phyloP scores from a whole-genome alignment of 2,888 invertebrate species.

The Lithophane leautieri region DNA sequence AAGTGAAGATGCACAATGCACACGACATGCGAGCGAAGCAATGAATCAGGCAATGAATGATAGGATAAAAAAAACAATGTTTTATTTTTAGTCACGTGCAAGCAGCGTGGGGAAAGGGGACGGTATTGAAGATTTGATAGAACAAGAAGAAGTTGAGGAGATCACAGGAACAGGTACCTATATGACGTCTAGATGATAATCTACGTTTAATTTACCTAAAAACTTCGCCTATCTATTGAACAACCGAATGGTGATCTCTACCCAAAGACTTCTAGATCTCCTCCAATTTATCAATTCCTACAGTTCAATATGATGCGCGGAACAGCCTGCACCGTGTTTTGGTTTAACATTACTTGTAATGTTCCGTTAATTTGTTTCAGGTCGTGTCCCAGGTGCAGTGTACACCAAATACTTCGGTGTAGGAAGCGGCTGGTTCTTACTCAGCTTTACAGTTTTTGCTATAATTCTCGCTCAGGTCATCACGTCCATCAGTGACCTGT shows the following conservation, averaged over 20 bases:
- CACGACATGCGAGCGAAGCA: background rate
- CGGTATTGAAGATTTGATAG: slow-evolving; percentile 27
- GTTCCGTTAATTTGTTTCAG: slow-evolving; percentile 66
- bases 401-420: slow-evolving; percentile 93
- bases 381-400: slow-evolving; percentile 89
- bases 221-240: background rate
- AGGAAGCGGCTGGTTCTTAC: slow-evolving; percentile 90
- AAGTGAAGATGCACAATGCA: background rate
- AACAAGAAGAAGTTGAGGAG: slow-evolving; percentile 91
- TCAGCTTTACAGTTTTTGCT: slow-evolving; percentile 89
- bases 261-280: background rate
- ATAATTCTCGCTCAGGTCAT: slow-evolving; percentile 92
- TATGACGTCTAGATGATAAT: slow-evolving; percentile 33
- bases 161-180: slow-evolving; percentile 91
- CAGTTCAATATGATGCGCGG: too few species aligned
- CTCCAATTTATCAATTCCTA: background rate
- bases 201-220: background rate
- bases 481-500: slow-evolving; percentile 94
- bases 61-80: background rate
- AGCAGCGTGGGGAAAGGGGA: slow-evolving; percentile 71
- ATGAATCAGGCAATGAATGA: background rate
- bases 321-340: background rate
- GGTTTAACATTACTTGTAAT: background rate
- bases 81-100: slow-evolving; percentile 77
- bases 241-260: too few species aligned